Percentiles rank a stretch among this genome's conserved stretches.
Conservation (phyloP, 2,797 vertebrate genomes). For the Iguana delicatissima region DNA sequence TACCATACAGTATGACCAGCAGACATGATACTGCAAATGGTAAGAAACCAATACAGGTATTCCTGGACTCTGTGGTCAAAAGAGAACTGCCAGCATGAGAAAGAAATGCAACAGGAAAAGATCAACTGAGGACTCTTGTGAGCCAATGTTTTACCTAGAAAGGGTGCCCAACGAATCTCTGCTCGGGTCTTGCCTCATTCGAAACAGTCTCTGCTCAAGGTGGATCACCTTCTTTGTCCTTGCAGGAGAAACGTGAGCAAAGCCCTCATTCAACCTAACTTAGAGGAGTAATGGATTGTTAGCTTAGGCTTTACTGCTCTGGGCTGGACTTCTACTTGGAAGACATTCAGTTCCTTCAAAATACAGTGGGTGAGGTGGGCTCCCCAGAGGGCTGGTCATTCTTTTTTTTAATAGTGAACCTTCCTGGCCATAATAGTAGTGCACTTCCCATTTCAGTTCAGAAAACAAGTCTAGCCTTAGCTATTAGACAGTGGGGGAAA, state of each 20-base stretch:
- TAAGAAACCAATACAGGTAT: neutral
- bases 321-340: neutral
- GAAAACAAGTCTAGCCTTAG: too few relatives aligned
- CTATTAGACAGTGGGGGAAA: neutral
- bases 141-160: neutral
- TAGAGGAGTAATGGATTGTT: neutral
- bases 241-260: neutral
- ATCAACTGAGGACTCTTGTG: neutral
- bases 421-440: neutral
- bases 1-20: neutral
- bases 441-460: too few relatives aligned
- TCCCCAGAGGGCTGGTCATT: neutral
- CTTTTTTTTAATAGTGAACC: neutral
- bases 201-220: neutral
- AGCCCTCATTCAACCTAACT: neutral
- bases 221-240: too few relatives aligned
- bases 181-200: neutral
- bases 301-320: neutral
- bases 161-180: neutral
- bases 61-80: neutral
- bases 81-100: neutral
- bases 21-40: neutral
- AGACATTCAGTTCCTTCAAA: neutral
- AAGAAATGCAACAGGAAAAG: too few relatives aligned
- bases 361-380: neutral